These are phyloP conservation scores for Atherinosoma microstoma DNA, from an alignment of 2,797 vertebrate species.

Conservation along the genomic window DNA sequence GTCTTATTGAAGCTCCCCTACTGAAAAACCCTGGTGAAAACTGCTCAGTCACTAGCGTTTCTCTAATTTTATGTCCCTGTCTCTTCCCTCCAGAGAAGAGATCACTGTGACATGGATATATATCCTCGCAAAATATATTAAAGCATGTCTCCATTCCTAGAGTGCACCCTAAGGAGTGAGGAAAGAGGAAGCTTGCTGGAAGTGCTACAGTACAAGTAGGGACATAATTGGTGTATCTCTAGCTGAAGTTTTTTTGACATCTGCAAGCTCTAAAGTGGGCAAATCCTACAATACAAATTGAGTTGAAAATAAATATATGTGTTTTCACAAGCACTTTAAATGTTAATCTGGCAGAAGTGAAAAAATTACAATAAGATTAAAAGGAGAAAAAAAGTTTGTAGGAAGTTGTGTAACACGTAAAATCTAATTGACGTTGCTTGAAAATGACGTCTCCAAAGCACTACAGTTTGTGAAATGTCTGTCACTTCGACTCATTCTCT, in stretches of 20 bases:
- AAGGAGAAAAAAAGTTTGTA: no score
- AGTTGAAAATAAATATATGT: neutral
- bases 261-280: neutral
- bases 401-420: no score
- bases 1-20: neutral
- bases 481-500: no score
- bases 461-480: no score
- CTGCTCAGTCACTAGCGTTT: neutral
- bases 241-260: neutral
- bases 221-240: neutral
- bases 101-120: neutral
- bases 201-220: neutral
- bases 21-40: neutral
- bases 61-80: neutral
- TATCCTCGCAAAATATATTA: neutral
- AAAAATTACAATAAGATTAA: no score
- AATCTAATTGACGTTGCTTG: no score
- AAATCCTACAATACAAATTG: neutral
- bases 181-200: neutral
- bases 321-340: neutral
- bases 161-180: neutral
- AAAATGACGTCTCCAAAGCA: no score
- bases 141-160: neutral
- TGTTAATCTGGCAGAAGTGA: no score
- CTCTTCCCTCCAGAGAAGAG: neutral